Conservation (phyloP, 2,113 vertebrate genomes). For the Garra rufa region DNA sequence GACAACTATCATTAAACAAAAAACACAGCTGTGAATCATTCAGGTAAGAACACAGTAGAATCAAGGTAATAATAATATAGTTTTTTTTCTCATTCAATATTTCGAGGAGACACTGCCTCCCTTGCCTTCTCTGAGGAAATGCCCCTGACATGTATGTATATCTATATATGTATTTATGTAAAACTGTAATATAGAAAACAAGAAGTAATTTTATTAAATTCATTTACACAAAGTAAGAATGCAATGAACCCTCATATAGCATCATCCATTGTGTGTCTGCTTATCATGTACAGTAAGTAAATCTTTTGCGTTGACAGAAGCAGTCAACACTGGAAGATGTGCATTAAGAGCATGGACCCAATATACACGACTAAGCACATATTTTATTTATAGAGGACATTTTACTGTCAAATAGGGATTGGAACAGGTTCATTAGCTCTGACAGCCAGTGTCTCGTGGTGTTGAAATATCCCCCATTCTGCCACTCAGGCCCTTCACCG, state of each 20-base stretch:
- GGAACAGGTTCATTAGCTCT: neutral
- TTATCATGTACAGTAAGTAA: neutral
- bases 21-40: too few species aligned
- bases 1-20: too few species aligned
- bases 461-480: slow-evolving; percentile 20
- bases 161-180: neutral
- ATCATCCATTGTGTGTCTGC: neutral
- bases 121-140: too few species aligned
- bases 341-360: slow-evolving; percentile 19
- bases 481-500: slow-evolving; percentile 31
- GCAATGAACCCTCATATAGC: neutral
- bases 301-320: slow-evolving; percentile 23
- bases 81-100: too few species aligned
- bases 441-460: slow-evolving; percentile 8
- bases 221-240: neutral
- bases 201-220: neutral
- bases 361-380: neutral
- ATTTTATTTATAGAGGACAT: neutral
- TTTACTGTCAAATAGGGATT: neutral
- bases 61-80: too few species aligned
- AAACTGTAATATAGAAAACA: too few species aligned
- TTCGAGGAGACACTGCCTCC: too few species aligned
- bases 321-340: slow-evolving; percentile 46
- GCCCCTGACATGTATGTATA: too few species aligned
- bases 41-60: too few species aligned